Conservation (phyloP, 2,888 invertebrate genomes). For the Neria commutata region DNA sequence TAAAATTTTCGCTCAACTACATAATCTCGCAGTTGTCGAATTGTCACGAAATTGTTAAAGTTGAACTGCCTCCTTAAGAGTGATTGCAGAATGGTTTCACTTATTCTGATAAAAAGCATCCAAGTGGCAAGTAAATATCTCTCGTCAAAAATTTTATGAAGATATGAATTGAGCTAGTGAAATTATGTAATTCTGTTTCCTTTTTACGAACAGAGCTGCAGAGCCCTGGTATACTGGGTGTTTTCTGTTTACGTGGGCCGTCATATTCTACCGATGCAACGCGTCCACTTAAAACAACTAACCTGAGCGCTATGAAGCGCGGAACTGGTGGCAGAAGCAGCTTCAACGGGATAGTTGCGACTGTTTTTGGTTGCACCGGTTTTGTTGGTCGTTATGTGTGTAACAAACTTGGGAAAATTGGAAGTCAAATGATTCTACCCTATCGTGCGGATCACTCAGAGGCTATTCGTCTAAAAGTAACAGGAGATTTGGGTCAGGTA, state of each 20-base stretch:
- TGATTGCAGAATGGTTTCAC: constrained; percentile 50
- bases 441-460: constrained; percentile 88
- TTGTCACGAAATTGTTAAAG: too few species aligned
- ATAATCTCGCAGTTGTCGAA: too few species aligned
- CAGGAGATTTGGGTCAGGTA: constrained; percentile 95
- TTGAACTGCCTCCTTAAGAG: too few species aligned
- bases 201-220: constrained; percentile 49
- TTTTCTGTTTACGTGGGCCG: constrained; percentile 50
- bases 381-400: constrained; percentile 87
- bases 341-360: constrained; percentile 96
- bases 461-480: constrained; percentile 77
- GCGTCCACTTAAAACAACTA: constrained; percentile 63
- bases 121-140: constrained; percentile 56
- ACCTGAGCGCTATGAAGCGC: constrained; percentile 73
- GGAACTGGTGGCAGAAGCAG: constrained; percentile 93
- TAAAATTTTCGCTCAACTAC: too few species aligned
- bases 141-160: not conserved
- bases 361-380: constrained; percentile 94
- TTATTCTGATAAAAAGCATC: constrained; percentile 54
- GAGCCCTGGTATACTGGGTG: constrained; percentile 50
- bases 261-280: constrained; percentile 49
- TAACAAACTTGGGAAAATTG: constrained; percentile 87
- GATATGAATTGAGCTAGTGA: constrained; percentile 8
- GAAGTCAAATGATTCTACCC: constrained; percentile 88
- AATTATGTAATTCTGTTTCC: constrained; percentile 45